phyloP scores from a whole-genome alignment of 2,113 vertebrate species.

The Eptesicus fuscus region DNA sequence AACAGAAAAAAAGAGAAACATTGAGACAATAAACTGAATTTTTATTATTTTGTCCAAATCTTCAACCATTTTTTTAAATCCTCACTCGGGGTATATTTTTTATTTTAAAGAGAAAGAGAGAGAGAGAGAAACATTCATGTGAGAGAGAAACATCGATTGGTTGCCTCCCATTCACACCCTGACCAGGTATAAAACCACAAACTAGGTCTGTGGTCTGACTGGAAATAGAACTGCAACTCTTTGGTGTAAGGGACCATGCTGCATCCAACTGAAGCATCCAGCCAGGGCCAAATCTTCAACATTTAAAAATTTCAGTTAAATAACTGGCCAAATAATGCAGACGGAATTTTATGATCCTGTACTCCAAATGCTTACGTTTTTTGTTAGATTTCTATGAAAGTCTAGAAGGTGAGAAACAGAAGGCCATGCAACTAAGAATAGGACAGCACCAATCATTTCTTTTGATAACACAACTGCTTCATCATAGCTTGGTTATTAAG shows the following conservation, averaged over 20 bases:
- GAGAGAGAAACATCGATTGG: too few relatives aligned
- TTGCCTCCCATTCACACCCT: too few relatives aligned
- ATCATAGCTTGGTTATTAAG: slow-evolving; percentile 34
- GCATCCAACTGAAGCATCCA: not conserved
- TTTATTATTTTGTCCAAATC: not conserved
- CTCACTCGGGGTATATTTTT: not conserved
- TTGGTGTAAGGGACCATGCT: not conserved
- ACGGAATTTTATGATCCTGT: not conserved
- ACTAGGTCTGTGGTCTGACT: not conserved
- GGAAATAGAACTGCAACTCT: not conserved
- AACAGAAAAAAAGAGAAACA: not conserved
- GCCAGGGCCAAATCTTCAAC: not conserved
- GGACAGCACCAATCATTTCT: not conserved
- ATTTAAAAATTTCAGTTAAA: not conserved
- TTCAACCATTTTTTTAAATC: not conserved
- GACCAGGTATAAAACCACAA: not conserved
- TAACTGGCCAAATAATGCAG: not conserved
- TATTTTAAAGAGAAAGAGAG: too few relatives aligned
- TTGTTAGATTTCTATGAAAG: slow-evolving; percentile 32
- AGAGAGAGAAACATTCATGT: too few relatives aligned
- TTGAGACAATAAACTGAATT: not conserved
- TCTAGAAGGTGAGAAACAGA: slow-evolving; percentile 15
- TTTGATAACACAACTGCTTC: slow-evolving; percentile 13
- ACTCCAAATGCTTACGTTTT: not conserved
- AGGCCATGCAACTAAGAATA: not conserved